These are phyloP conservation scores for Merops nubicus DNA, from an alignment of 2,113 vertebrate species.

Conservation along the genomic window DNA sequence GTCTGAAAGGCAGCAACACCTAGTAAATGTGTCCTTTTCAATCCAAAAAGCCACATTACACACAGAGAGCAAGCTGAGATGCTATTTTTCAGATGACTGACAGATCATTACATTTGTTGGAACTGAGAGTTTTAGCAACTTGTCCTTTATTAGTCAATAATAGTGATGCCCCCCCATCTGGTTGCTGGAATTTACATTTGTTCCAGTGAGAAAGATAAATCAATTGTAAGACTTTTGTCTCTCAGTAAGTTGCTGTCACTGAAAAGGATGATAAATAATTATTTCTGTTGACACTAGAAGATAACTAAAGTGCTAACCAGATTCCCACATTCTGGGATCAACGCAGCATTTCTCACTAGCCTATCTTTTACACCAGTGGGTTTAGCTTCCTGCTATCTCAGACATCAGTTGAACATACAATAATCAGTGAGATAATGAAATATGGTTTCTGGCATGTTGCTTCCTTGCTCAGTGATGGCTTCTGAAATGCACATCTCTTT, in stretches of 20 bases:
- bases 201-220: background rate
- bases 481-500: background rate
- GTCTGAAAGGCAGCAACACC: background rate
- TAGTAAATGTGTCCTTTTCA: background rate
- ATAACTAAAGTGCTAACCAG: background rate
- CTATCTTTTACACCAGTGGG: background rate
- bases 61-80: background rate
- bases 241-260: background rate
- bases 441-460: background rate
- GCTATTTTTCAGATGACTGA: background rate
- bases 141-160: background rate
- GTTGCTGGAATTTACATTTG: background rate
- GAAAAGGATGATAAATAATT: background rate
- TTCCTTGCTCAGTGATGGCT: background rate
- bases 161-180: background rate
- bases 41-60: background rate
- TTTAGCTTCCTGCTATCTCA: background rate
- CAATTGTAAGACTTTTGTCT: background rate
- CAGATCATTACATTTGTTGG: background rate
- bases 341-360: background rate
- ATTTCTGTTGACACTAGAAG: background rate
- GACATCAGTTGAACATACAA: background rate
- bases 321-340: background rate
- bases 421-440: background rate
- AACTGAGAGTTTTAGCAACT: background rate